These are phyloP conservation scores for Hylaeus volcanicus DNA, from an alignment of 1,140 invertebrate species.

Conservation along the genomic window DNA sequence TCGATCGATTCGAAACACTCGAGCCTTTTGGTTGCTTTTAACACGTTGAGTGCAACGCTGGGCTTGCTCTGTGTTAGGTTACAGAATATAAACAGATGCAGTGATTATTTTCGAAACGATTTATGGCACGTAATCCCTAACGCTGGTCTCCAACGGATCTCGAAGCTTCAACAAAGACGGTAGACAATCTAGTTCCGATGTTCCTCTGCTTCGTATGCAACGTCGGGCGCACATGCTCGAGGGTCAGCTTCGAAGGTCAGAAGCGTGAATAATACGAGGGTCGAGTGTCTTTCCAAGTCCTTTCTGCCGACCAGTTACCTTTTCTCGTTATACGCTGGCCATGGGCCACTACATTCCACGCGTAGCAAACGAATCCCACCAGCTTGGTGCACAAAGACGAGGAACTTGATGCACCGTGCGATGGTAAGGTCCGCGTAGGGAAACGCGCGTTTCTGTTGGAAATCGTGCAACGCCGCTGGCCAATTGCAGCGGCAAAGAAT, in stretches of 20 bases:
- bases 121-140: too few species aligned
- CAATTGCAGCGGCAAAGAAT: conserved; percentile 73
- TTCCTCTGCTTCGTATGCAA: not conserved
- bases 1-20: not conserved
- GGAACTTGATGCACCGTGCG: not conserved
- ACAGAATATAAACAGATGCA: too few species aligned
- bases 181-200: conserved; percentile 8
- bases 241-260: conserved; percentile 8
- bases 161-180: not conserved
- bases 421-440: not conserved
- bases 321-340: conserved; percentile 18
- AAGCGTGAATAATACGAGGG: conserved; percentile 35
- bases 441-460: conserved; percentile 33
- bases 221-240: not conserved
- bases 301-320: not conserved
- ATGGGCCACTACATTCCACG: conserved; percentile 23
- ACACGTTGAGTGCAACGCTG: too few species aligned
- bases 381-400: conserved; percentile 9
- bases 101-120: too few species aligned
- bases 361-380: conserved; percentile 1
- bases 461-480: conserved; percentile 32
- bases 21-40: too few species aligned
- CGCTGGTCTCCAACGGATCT: too few species aligned
- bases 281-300: conserved; percentile 29
- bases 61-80: too few species aligned